Conservation (phyloP, 2,113 vertebrate species). For the Pseudopipra pipra region DNA sequence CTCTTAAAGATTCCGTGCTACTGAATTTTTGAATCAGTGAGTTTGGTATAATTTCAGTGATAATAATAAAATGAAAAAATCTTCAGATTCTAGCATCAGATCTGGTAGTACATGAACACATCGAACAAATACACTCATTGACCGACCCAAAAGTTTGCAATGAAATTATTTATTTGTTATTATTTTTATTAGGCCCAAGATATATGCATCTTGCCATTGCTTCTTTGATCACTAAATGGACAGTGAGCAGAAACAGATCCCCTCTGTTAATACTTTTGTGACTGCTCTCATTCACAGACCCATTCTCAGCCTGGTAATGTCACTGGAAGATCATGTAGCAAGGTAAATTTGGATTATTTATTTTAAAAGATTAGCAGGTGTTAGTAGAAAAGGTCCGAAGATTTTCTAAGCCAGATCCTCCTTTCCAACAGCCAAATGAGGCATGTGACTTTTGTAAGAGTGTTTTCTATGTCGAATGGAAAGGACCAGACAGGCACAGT, state of each 20-base stretch:
- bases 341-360: neutral
- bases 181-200: neutral
- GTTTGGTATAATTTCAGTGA: neutral
- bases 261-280: neutral
- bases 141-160: neutral
- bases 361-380: neutral
- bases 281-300: neutral
- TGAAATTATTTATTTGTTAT: neutral
- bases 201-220: neutral
- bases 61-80: neutral
- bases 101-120: neutral
- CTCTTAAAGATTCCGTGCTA: neutral
- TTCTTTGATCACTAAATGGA: neutral
- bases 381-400: neutral
- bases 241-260: neutral
- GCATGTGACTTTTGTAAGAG: neutral
- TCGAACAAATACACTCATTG: neutral
- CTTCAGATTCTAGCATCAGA: neutral
- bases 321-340: neutral
- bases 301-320: neutral
- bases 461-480: neutral
- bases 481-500: neutral
- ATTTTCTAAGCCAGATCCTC: neutral
- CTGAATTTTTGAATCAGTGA: neutral
- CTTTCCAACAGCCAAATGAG: neutral